Evolutionary conservation across 2,888 invertebrate species (phyloP), one percentile per base, ranked within the genome.

Genomic region (Protophormia terraenovae): DNA sequence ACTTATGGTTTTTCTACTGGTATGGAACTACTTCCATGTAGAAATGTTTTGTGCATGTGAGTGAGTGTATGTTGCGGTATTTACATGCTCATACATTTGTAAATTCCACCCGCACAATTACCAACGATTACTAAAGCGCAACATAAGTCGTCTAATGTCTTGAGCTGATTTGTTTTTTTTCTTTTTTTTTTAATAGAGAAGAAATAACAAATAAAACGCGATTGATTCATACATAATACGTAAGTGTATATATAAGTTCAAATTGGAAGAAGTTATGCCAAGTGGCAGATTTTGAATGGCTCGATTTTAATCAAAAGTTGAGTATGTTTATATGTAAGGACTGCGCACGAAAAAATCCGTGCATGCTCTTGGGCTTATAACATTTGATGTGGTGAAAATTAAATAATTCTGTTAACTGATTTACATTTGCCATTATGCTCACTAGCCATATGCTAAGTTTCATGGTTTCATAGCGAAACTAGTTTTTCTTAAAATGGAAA

Each of bases 71-170:
- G 22, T 29, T 35, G 29, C 16, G 38, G 55, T 47, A 66, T 79
- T 60, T 71, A 27, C 19, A 55, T 69, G 67, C 38, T 58, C 29
- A 64, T 53, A 38, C 45, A 62, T 73, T 69, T 58, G 29, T 62
- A 58, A 69, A 84, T 76, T 76, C 69, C 76, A 76, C 64, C 75
- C 75, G 84, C 80, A 76, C 71, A 84, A 84, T 84, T 80, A 69
- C 47, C 58, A 69, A 62, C 50, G 38, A 79, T 84, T 84, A 76
- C 55, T 69, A 58, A 71, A 84, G 71, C 66, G 47, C 80, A 80
- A 66, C 84, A 76, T 75, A 84, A 60, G 66, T 69, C 35, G 32
- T 69, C 78, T 78, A 67, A 83, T 79, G 60, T 78, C 53, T 73
- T 78, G 27, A 77, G 72, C 55, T 66, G 66, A 72, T 67, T 77